Evolutionary conservation across 2,113 vertebrate genomes (phyloP), one percentile per base, ranked within the genome.

Genomic region (Paracanthobrama guichenoti): DNA sequence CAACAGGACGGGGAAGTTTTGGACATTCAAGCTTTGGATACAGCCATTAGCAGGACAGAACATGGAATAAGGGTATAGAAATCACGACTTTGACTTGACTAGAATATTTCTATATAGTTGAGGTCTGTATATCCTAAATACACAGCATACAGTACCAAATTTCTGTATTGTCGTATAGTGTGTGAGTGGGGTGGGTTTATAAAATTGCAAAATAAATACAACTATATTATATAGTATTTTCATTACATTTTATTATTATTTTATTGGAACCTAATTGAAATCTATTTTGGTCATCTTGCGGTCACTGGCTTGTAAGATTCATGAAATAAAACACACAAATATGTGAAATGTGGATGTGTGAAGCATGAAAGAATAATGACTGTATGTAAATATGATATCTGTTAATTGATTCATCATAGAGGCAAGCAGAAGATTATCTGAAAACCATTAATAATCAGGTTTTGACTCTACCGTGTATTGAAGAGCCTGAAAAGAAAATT

Each of bases 351-450:
- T 57, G 46, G 46, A 16, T 50, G 16, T 50, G 67, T 71, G 9
- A 2, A 39, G 31, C 16, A n/a, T 24, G 39, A 3, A 72, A 14
- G 42, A 72, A 24, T 46, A 12, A 46, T 46, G 42, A 20, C 12
- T 14, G 18, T 55, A 8, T 72, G 22, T 72, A 24, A 59, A 42
- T 42, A 28, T 74, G 24, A 3, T 9, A n/a, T 62, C 18, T 44
- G 7, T 77, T 79, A 20, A 3, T 28, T 69, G 88, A 9, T 74
- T 26, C 62, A 83, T 91, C 66, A 83, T 91, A 98, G 97, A 95
- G 92, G 72, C 92, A 92, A 7, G 86, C 93, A 48, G 96, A 95
- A 28, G 93, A 94, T 79, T 94, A 93, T 90, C 90, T 96, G 66
- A 94, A 89, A 89, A 66, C 87, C 81, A 31, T 91, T 74, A 94